Conservation (phyloP, 37 sponge, comb jelly and placozoan genomes). For the Cladorhizidae sp. region DNA sequence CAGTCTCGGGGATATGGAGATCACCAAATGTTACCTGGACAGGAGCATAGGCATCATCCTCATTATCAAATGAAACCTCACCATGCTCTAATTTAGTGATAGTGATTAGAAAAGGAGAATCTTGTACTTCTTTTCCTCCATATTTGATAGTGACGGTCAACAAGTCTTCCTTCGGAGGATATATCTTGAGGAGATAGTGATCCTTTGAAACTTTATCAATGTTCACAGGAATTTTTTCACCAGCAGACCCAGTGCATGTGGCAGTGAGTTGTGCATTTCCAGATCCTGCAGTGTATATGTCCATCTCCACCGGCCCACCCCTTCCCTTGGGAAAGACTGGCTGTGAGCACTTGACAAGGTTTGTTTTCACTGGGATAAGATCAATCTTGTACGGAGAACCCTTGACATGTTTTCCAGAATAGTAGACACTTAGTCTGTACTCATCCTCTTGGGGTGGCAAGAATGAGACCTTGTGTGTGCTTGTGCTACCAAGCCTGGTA, state of each 20-base stretch:
- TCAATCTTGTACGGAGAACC: constrained; percentile 69
- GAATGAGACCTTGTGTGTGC: constrained; percentile 32
- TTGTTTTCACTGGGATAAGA: constrained; percentile 32
- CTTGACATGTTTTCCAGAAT: constrained; percentile 19
- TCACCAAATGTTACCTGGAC: constrained; percentile 11
- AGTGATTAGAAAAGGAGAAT: constrained; percentile 54
- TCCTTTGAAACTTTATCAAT: background rate
- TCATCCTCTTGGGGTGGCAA: constrained; percentile 47
- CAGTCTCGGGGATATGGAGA: background rate
- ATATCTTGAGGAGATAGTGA: constrained; percentile 34
- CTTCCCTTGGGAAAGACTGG: constrained; percentile 10
- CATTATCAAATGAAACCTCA: constrained; percentile 7
- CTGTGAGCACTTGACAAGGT: constrained; percentile 33
- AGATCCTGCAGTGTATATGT: constrained; percentile 21
- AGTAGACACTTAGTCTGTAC: constrained; percentile 49
- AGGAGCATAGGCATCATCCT: constrained; percentile 3
- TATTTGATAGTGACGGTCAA: constrained; percentile 59
- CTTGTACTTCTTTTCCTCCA: constrained; percentile 36
- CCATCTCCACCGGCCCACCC: constrained; percentile 19
- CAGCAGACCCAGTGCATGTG: constrained; percentile 17
- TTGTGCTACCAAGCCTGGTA: background rate
- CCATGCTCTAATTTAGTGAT: constrained; percentile 28
- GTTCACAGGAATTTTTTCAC: constrained; percentile 23
- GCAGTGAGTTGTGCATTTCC: constrained; percentile 45
- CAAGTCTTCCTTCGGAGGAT: constrained; percentile 41